Base-by-base conservation (phyloP, 2,797 vertebrate genomes). In the Falco berigora region DNA sequence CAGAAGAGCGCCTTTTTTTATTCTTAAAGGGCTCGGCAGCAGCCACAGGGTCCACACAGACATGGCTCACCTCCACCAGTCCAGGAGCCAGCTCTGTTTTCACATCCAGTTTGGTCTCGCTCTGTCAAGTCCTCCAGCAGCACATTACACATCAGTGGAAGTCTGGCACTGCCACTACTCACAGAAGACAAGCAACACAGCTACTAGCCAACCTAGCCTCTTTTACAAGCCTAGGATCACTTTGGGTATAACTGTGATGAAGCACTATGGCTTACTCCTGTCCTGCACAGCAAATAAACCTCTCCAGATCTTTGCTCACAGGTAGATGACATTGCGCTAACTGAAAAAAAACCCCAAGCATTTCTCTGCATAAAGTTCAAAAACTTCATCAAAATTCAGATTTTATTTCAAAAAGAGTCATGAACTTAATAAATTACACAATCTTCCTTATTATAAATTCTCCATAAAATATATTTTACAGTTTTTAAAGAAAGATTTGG, bases 351-450 rank as follows among this genome's bases (percentile, higher is more conserved):
- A 36, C 34, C 34, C 34, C 34, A 36, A 77, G 25, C 36, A 55
- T 17, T 27, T 38, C 40, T 56, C 62, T 32, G 28, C 0, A 58
- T 6, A 32, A 74, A 78, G 8, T 34, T 44, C 74, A 42, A 49
- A 56, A 44, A 23, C 67, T 34, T 71, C 30, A 42, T 92, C 2
- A 10, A 97, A 98, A 98, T 97, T 97, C 97, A 96, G 95, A 72
- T 96, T 98, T 98, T 98, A 98, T 97, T 98, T 96, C 95, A 89
- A 94, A 96, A 95, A 74, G 92, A 94, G 94, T 95, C 96, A 97
- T 95, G 94, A 98, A 98, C 97, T 93, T 86, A 98, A 98, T 98
- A 98, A 98, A 98, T 98, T 98, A 98, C 96, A 98, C 97, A 96
- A 97, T 97, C 97, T 96, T 94, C 82, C 88, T 96, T 96, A 96